phyloP scores from a whole-genome alignment of 2,797 vertebrate genomes.

The Falco concolor region DNA sequence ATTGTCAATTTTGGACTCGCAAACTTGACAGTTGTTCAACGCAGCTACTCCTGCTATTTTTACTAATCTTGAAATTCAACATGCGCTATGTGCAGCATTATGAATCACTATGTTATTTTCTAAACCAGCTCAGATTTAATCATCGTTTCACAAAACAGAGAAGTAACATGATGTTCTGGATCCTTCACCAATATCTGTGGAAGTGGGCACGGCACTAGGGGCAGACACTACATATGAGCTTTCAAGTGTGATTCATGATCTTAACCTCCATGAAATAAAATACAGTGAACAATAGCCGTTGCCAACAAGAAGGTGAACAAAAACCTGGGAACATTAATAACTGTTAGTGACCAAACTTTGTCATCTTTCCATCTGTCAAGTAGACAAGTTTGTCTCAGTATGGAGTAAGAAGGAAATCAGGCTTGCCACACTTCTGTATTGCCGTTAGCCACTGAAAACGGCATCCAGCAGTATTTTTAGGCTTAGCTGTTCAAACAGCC shows the following conservation, averaged over 20 bases:
- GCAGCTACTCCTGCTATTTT: conserved; percentile 24
- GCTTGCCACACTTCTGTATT: not conserved
- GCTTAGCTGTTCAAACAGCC: not conserved
- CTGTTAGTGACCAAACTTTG: not conserved
- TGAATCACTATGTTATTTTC: conserved; percentile 55
- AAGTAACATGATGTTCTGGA: conserved; percentile 6
- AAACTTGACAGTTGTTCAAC: conserved; percentile 1
- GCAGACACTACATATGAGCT: not conserved
- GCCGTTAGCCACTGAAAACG: not conserved
- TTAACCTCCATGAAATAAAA: not conserved
- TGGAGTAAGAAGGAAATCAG: not conserved
- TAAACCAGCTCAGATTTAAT: conserved; percentile 41
- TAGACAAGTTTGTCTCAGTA: not conserved
- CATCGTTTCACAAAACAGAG: conserved; percentile 5
- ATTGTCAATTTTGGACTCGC: not conserved
- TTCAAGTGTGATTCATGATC: not conserved
- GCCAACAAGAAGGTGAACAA: not conserved
- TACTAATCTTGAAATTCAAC: conserved; percentile 1
- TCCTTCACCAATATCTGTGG: not conserved
- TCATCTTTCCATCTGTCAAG: not conserved
- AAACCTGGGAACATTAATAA: not conserved
- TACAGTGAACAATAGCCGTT: not conserved
- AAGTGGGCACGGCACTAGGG: not conserved
- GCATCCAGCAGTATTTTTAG: not conserved
- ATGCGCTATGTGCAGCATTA: not conserved